These are phyloP conservation scores for Rhinoderma darwinii DNA, from an alignment of 2,113 vertebrate genomes.

Conservation along the genomic window DNA sequence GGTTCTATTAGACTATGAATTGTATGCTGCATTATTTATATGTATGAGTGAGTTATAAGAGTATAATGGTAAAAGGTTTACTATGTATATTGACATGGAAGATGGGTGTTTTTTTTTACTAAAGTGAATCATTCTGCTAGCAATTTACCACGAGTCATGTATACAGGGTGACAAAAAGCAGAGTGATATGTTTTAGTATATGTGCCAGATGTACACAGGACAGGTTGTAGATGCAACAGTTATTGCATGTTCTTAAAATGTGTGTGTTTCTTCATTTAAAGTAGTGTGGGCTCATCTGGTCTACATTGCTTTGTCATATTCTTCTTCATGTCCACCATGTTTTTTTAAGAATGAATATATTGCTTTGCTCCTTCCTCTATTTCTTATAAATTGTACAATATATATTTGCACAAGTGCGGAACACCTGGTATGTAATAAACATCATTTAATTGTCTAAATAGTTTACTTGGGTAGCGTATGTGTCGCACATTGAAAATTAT, in stretches of 20 bases:
- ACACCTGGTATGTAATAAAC: constrained; percentile 33
- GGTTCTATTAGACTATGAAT: not conserved
- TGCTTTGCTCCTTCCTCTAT: not conserved
- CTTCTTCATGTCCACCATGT: not conserved
- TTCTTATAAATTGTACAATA: not conserved
- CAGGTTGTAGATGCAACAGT: not conserved
- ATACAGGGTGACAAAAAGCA: not conserved
- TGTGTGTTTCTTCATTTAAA: not conserved
- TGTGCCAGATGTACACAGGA: not conserved
- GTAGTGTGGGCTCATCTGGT: not conserved
- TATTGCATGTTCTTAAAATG: not conserved
- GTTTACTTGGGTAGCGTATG: not conserved
- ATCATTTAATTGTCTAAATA: constrained; percentile 30
- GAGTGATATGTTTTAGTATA: not conserved
- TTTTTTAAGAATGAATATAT: not conserved
- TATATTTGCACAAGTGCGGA: constrained; percentile 15
- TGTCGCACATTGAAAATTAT: constrained; percentile 16
- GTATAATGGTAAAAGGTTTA: not conserved
- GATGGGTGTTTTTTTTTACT: not conserved
- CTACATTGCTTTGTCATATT: not conserved
- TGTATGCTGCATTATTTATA: not conserved
- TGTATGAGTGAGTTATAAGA: not conserved
- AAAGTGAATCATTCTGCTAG: not conserved
- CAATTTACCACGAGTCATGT: not conserved
- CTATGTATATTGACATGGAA: not conserved